A percentile compares a stretch with the other conserved stretches of the same genome.
Evolutionary conservation across 1,140 invertebrate species (phyloP).

Genomic region (Neotoxoptera formosana): DNA sequence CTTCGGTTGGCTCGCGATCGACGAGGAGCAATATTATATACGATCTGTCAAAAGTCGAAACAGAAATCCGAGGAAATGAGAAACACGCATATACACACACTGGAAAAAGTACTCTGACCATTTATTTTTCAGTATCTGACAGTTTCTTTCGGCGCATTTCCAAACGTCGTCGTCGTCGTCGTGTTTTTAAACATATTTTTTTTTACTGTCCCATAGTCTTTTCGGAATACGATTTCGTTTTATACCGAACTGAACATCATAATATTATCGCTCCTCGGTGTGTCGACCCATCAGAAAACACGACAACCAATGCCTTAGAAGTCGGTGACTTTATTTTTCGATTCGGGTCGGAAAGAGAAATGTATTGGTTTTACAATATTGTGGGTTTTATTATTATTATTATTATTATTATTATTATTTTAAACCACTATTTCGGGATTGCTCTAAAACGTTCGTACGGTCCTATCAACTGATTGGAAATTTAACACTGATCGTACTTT

Average conservation of each 20-base stretch:
- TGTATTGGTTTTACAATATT: not conserved
- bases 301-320: not conserved
- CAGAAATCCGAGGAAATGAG: conserved; percentile 38
- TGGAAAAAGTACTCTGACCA: conserved; percentile 24
- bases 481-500: not conserved
- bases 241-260: not conserved
- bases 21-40: conserved; percentile 31
- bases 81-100: not conserved
- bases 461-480: not conserved
- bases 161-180: not conserved
- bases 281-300: not conserved
- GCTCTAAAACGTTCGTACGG: not conserved
- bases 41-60: conserved; percentile 48
- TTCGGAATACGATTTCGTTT: not conserved
- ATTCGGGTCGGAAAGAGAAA: not conserved
- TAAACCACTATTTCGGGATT: not conserved
- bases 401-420: not conserved
- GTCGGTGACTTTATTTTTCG: not conserved
- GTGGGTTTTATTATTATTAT: not conserved
- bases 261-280: not conserved
- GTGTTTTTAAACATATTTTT: not conserved
- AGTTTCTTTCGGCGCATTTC: conserved; percentile 12
- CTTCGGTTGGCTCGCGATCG: not conserved
- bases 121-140: conserved; percentile 41
- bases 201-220: not conserved